Base-by-base conservation (phyloP, 2,113 vertebrate genomes). In the Dicrurus megarhynchus region DNA sequence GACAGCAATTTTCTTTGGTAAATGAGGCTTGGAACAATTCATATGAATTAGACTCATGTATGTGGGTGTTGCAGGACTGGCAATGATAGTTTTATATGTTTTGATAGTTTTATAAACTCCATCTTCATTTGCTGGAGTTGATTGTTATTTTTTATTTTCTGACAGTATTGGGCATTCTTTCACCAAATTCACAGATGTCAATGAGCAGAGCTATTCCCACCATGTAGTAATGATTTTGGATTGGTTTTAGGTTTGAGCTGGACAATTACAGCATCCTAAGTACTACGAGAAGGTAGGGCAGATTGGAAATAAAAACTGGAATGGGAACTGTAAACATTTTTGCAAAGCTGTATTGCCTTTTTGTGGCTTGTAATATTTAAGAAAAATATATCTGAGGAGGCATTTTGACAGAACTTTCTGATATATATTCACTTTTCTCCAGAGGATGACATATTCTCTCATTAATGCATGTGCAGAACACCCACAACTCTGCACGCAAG, bases 1-100 rank as follows among this genome's bases (percentile, higher is more conserved):
- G 82, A 90, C 85, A 86, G 75, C 50, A 80, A 80, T 96, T 95
- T 93, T 96, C 93, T 82, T 74, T 88, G 55, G 53, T 93, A 91
- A 93, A 91, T 91, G 84, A 94, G 59, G 68, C 85, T 93, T 95
- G 75, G 70, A 93, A 87, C 46, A 88, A 96, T 80, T 96, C 15
- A 44, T 83, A 37, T 67, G 59, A 93, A 90, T 93, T 79, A 80
- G 55, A 61, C 27, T 91, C 24, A 12, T 39, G 30, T 83, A 79
- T 88, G 67, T 90, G 67, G 87, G 95, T 95, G 55, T 94, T 93
- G 42, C 75, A 81, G 75, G 67, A 91, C 42, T 81, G 47, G n/a
- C 71, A 93, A 60, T 56, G 52, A 89, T 87, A 77, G 50, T 71
- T 96, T 89, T 81, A 79, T 82, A 42, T 73, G 16, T 82, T 97